Percentiles rank a stretch among this genome's conserved stretches.
Conservation (phyloP, 2,888 invertebrate species). For the Orthonevra nobilis region DNA sequence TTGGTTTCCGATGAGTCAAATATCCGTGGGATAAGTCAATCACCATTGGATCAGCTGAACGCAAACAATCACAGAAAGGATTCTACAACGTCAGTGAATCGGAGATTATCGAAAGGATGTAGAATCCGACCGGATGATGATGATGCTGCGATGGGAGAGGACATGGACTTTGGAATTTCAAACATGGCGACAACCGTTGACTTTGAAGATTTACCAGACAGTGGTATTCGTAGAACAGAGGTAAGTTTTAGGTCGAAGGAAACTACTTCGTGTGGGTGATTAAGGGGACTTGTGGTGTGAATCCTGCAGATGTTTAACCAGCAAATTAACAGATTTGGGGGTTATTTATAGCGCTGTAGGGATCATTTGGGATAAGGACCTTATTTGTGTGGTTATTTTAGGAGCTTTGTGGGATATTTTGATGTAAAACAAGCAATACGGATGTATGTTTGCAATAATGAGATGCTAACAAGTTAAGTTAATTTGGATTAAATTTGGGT, state of each 20-base stretch:
- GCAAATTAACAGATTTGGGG: constrained; percentile 48
- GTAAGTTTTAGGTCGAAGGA: constrained; percentile 71
- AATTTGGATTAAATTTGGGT: no score
- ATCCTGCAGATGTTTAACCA: constrained; percentile 23
- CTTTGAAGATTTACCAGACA: constrained; percentile 70
- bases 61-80: constrained; percentile 67
- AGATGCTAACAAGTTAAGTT: constrained; percentile 5
- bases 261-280: constrained; percentile 27
- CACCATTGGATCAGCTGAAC: constrained; percentile 73
- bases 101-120: constrained; percentile 70
- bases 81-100: constrained; percentile 33
- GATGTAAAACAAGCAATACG: constrained; percentile 5
- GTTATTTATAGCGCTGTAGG: constrained; percentile 26
- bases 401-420: constrained; percentile 12
- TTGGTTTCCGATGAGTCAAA: constrained; percentile 76
- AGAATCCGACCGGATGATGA: constrained; percentile 50
- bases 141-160: constrained; percentile 40
- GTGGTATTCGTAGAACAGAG: constrained; percentile 72
- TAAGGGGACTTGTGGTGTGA: not conserved
- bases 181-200: constrained; percentile 71
- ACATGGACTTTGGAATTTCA: constrained; percentile 58
- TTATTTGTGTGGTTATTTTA: constrained; percentile 9
- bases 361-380: not conserved
- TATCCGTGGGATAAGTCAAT: constrained; percentile 75
- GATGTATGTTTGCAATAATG: not conserved